A percentile compares a stretch with the other conserved stretches of the same genome.
Conservation (phyloP, 2,888 invertebrate genomes). For the Cecidostiba fungosa region DNA sequence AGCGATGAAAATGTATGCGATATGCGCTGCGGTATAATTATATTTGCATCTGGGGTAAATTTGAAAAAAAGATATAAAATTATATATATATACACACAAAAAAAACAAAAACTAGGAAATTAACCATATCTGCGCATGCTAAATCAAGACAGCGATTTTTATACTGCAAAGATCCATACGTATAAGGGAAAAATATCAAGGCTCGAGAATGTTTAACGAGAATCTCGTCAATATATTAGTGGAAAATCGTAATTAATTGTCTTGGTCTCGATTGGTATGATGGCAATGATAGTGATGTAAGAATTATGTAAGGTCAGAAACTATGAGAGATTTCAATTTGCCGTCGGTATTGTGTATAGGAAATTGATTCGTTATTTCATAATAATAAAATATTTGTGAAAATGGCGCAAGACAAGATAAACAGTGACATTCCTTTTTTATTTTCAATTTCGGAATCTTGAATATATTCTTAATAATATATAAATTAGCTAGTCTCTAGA, state of each 20-base stretch:
- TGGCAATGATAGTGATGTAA: slow-evolving; percentile 28
- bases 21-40: neutral
- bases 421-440: slow-evolving; percentile 3
- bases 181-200: neutral
- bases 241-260: slow-evolving; percentile 21
- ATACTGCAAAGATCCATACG: neutral
- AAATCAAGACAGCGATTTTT: neutral
- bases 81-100: neutral
- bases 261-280: slow-evolving; percentile 18
- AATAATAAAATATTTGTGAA: slow-evolving; percentile 32
- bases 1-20: neutral
- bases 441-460: neutral
- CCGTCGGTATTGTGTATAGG: neutral
- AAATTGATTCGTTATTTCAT: slow-evolving; percentile 15
- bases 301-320: slow-evolving; percentile 31
- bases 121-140: slow-evolving; percentile 19
- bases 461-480: neutral
- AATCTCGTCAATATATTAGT: neutral
- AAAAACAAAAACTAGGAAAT: slow-evolving; percentile 1
- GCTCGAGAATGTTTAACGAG: slow-evolving; percentile 7
- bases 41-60: neutral
- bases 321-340: slow-evolving; percentile 24
- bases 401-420: slow-evolving; percentile 22
- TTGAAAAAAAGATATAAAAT: neutral
- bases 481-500: neutral